phyloP scores from a whole-genome alignment of 2,888 invertebrate genomes.

The Drosophila lutescens region DNA sequence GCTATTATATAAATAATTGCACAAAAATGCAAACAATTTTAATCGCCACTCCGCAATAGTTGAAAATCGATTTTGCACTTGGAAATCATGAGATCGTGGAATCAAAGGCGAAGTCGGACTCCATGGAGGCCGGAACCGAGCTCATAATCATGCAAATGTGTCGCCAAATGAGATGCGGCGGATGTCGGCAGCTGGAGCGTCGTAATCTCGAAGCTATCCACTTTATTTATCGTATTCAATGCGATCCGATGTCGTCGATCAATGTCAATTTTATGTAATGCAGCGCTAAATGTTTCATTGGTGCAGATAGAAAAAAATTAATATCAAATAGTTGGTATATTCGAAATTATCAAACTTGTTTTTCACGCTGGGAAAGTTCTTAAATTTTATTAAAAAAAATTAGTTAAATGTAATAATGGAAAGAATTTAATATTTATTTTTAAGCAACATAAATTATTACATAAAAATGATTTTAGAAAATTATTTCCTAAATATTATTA shows the following conservation, averaged over 20 bases:
- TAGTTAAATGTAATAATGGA: too few species aligned
- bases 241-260: conserved; percentile 20
- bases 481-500: too few species aligned
- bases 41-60: background rate
- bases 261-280: conserved; percentile 50
- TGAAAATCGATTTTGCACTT: conserved; percentile 23
- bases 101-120: background rate
- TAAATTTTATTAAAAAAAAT: too few species aligned
- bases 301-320: background rate
- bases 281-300: conserved; percentile 18
- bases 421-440: too few species aligned
- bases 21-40: conserved; percentile 41
- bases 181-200: conserved; percentile 28
- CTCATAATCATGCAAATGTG: conserved; percentile 73
- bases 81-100: background rate
- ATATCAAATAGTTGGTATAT: background rate
- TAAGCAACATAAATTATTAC: too few species aligned
- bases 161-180: conserved; percentile 65
- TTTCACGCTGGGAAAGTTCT: too few species aligned
- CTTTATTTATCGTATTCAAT: background rate
- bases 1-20: conserved; percentile 49
- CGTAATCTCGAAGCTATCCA: conserved; percentile 24
- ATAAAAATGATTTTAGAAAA: too few species aligned
- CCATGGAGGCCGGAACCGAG: conserved; percentile 57
- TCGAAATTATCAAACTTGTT: too few species aligned